Conservation (phyloP, 2,113 vertebrate species). For the Colossoma macropomum region DNA sequence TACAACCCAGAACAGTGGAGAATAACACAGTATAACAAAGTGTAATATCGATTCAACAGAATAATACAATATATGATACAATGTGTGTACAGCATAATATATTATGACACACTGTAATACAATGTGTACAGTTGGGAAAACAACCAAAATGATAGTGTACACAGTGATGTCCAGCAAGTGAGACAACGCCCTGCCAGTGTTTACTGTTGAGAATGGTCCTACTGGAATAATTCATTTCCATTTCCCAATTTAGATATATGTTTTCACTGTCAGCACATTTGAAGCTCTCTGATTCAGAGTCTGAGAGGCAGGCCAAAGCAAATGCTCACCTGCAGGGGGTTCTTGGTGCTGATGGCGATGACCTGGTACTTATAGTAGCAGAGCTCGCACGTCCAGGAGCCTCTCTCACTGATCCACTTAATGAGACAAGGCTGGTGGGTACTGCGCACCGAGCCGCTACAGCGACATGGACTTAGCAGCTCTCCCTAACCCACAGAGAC, state of each 20-base stretch:
- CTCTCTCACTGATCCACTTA: slow-evolving; percentile 98
- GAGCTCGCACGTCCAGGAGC: slow-evolving; percentile 98
- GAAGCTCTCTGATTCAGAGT: neutral
- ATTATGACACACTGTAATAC: too few relatives aligned
- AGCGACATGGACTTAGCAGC: slow-evolving; percentile 96
- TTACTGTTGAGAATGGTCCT: neutral
- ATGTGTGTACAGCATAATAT: too few relatives aligned
- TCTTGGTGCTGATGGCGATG: slow-evolving; percentile 99
- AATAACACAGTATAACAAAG: too few relatives aligned
- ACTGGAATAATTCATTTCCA: neutral
- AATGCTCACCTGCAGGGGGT: slow-evolving; percentile 92
- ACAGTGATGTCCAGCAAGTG: too few relatives aligned
- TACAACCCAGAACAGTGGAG: too few relatives aligned
- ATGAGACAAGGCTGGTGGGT: slow-evolving; percentile 98
- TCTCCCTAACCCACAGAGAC: slow-evolving; percentile 84
- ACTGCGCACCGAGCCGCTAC: slow-evolving; percentile 94
- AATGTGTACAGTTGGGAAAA: too few relatives aligned
- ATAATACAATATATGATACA: too few relatives aligned
- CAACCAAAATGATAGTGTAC: too few relatives aligned
- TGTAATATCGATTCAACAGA: too few relatives aligned
- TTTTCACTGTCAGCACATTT: neutral
- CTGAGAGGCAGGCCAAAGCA: neutral
- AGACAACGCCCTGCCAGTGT: neutral
- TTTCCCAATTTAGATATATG: slow-evolving; percentile 3
- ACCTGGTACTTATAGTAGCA: slow-evolving; percentile 99